Evolutionary conservation across 2,888 invertebrate species (phyloP).

Genomic region (Tupiocoris notatus): DNA sequence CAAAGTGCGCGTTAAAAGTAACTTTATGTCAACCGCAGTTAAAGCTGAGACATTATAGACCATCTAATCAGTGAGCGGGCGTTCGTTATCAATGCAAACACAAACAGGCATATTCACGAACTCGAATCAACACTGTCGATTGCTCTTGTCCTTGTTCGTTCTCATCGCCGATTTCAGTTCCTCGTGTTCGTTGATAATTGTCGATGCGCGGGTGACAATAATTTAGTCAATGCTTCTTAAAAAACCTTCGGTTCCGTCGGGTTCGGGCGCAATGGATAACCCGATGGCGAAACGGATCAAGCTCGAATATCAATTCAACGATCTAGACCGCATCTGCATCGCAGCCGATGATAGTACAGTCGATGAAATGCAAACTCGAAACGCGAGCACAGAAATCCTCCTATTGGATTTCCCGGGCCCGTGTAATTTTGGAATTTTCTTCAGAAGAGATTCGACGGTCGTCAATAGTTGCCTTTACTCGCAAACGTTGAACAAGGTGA

Average conservation of each 20-base stretch:
- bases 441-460: not conserved
- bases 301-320: not conserved
- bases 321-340: not conserved
- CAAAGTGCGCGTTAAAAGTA: too few species aligned
- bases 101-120: not conserved
- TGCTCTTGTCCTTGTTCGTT: too few species aligned
- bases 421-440: constrained; percentile 10
- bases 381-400: not conserved
- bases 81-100: not conserved
- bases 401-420: constrained; percentile 21
- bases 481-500: not conserved
- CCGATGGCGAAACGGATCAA: not conserved
- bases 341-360: not conserved
- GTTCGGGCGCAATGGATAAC: not conserved
- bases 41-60: too few species aligned
- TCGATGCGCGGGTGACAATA: too few species aligned
- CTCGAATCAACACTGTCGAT: too few species aligned
- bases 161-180: too few species aligned
- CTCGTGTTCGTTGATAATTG: too few species aligned
- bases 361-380: not conserved
- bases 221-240: too few species aligned
- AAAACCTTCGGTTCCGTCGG: too few species aligned
- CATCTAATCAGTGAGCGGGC: not conserved
- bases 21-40: too few species aligned
- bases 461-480: constrained; percentile 21